These are phyloP conservation scores for Bursaphelenchus okinawaensis DNA, from an alignment of 2,888 invertebrate species.

Conservation along the genomic window DNA sequence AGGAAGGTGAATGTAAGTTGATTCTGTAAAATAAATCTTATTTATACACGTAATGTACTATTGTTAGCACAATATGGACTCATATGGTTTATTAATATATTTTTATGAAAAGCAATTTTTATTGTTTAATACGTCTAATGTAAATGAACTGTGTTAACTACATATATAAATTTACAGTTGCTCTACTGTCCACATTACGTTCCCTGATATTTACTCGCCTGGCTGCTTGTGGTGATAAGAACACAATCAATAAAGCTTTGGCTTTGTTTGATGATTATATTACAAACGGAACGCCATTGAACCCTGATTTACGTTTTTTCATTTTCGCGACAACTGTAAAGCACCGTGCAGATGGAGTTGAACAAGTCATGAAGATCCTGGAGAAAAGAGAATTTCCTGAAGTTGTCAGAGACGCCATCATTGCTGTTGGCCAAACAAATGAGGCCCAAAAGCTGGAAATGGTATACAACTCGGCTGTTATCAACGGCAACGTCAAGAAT, in stretches of 20 bases:
- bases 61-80: too few species aligned
- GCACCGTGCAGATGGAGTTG: slow-evolving; percentile 18
- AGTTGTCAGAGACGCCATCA: slow-evolving; percentile 38
- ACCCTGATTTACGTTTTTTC: slow-evolving; percentile 40
- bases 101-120: too few species aligned
- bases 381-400: slow-evolving; percentile 45
- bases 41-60: too few species aligned
- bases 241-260: slow-evolving; percentile 35
- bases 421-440: slow-evolving; percentile 21
- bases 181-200: slow-evolving; percentile 19
- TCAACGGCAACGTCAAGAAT: slow-evolving; percentile 46
- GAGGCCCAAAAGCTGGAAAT: slow-evolving; percentile 24
- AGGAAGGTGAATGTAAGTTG: slow-evolving; percentile 38
- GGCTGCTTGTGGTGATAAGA: slow-evolving; percentile 39
- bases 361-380: slow-evolving; percentile 36
- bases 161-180: slow-evolving; percentile 1
- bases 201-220: slow-evolving; percentile 38
- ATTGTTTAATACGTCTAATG: too few species aligned
- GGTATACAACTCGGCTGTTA: slow-evolving; percentile 45
- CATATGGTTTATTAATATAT: too few species aligned
- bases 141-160: too few species aligned
- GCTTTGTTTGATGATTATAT: slow-evolving; percentile 38
- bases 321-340: slow-evolving; percentile 39
- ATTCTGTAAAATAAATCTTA: too few species aligned
- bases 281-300: slow-evolving; percentile 32